Evolutionary conservation across 2,797 vertebrate species (phyloP), one percentile per base, ranked within the genome.

Genomic region (Novumbra hubbsi): DNA sequence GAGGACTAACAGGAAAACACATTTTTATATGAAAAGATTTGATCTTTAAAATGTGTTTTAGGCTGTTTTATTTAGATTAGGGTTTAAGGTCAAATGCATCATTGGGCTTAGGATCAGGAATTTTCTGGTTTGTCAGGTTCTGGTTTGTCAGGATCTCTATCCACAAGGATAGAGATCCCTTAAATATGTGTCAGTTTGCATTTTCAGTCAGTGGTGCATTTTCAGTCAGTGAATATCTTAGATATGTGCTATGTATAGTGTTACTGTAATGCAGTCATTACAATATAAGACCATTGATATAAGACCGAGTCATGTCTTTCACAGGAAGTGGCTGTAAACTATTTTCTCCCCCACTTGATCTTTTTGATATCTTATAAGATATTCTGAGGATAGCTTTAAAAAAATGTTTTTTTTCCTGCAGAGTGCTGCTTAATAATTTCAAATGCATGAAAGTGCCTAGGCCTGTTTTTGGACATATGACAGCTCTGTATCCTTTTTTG

Each of bases 281-380:
- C 30, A 21, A n/a, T n/a, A n/a, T n/a, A n/a, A n/a, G n/a, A n/a
- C n/a, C 78, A 79, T 76, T 67, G 76, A 86, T 87, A 45, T 69
- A 72, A 8, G 67, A 55, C 15, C 34, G 24, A 41, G 72, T 38
- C 55, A 78, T 52, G 79, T 85, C 55, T 50, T 32, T 62, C 62
- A 74, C 82, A 78, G 63, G 24, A 83, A 83, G 74, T 72, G 7
- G 21, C 78, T 8, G 30, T 79, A 19, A 38, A 69, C 65, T 82
- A 77, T 50, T 81, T 84, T 80, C 4, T 30, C 69, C 57, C 21
- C 32, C 3, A 34, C 49, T 55, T 68, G 16, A 41, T 78, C 30
- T 12, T 71, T 67, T 75, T 80, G 67, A 69, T 74, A 45, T 2
- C 34, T 48, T n/a, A n/a, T n/a, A n/a, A 16, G 70, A 85, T 71